Evolutionary conservation across 2,888 invertebrate genomes (phyloP), one percentile per base, ranked within the genome.

Genomic region (Agrochola lota): DNA sequence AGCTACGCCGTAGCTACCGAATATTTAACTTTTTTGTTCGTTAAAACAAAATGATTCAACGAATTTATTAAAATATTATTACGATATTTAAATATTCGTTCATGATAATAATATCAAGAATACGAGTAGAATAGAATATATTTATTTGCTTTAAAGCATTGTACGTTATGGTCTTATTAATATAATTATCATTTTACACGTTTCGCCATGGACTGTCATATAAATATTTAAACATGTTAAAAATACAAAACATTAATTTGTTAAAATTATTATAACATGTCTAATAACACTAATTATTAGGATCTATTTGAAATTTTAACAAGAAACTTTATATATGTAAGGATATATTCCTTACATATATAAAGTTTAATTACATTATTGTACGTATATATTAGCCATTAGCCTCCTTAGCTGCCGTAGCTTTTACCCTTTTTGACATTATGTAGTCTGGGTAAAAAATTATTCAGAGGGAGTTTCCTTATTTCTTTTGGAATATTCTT

Each of bases 1-100:
- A 43, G 78, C 80, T 81, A 83, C 67, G 55, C 49, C 69, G 66
- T 79, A 73, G 70, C 74, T 26, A 49, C 60, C 57, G 62, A 66
- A 83, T 57, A 9, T 70, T 17, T 9, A n/a, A 60, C 43, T 35
- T 55, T 62, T 52, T 49, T 81, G 49, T 52, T 20, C 9, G 6
- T 12, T 72, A 63, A 26, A 49, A 20, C 5, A 57, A 73, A 40
- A 68, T 20, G 1, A 20, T 69, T 59, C 26, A n/a, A 49, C 9
- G 6, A 57, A 6, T 66, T 46, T 12, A 40, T 68, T 30, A 15
- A 71, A 73, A 75, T 23, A n/a, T 17, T 30, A 23, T n/a, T n/a
- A n/a, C 12, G 9, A n/a, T 3, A 7, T 20, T n/a, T 17, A 46
- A 43, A 20, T 30, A 5, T n/a, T 46, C 12, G 4, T 40, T 69